Conservation (phyloP, 2,797 vertebrate species). For the Pangasius larnaudii region DNA sequence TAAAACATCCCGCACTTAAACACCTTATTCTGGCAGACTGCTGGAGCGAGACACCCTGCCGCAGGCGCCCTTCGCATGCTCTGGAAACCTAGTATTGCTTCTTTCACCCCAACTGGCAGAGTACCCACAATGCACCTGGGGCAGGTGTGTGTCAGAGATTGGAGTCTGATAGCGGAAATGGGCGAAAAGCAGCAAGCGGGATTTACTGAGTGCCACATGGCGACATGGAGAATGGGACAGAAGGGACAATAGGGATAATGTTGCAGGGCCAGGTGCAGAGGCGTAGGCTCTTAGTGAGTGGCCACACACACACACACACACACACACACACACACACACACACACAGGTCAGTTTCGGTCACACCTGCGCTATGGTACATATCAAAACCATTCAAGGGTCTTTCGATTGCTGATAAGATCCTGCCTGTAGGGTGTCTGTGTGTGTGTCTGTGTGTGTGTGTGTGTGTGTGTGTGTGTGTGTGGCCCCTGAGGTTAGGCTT, state of each 20-base stretch:
- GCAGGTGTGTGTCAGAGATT: slow-evolving; percentile 51
- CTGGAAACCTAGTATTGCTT: slow-evolving; percentile 4
- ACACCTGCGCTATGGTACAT: slow-evolving; percentile 47
- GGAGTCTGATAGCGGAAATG: slow-evolving; percentile 51
- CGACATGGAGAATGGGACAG: slow-evolving; percentile 24
- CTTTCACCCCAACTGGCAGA: slow-evolving; percentile 30
- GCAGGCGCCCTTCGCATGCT: slow-evolving; percentile 33
- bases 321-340: slow-evolving; percentile 26
- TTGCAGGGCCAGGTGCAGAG: slow-evolving; percentile 47
- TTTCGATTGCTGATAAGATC: slow-evolving; percentile 56
- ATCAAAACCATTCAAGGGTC: slow-evolving; percentile 50
- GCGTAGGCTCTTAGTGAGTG: slow-evolving; percentile 17
- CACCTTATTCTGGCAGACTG: slow-evolving; percentile 34
- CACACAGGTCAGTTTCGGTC: slow-evolving; percentile 43
- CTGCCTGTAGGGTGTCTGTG: slow-evolving; percentile 25
- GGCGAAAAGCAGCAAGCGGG: background rate
- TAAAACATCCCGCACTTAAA: slow-evolving; percentile 38
- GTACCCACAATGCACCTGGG: slow-evolving; percentile 41
- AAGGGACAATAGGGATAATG: slow-evolving; percentile 39
- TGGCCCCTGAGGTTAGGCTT: slow-evolving; percentile 25
- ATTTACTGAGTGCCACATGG: slow-evolving; percentile 33
- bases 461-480: slow-evolving; percentile 31
- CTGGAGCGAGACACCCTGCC: slow-evolving; percentile 9
- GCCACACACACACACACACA: slow-evolving; percentile 23
- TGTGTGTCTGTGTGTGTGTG: slow-evolving; percentile 23